Evolutionary conservation across 2,113 vertebrate genomes (phyloP), one percentile per base, ranked within the genome.

Genomic region (Otolemur garnettii): DNA sequence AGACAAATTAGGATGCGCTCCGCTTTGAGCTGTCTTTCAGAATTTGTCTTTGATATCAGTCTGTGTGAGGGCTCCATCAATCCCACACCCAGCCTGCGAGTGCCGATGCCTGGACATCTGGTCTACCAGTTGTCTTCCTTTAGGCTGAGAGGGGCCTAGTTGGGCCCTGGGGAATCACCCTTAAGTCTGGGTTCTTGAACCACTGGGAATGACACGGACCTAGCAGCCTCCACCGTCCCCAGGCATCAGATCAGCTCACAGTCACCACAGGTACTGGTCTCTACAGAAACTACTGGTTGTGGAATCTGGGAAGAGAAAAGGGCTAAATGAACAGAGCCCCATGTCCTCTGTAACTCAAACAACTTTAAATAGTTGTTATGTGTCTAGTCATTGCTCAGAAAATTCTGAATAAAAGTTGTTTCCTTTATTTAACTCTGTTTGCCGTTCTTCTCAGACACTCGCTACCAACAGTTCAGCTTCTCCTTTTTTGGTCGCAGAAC

Each of bases 31-130:
- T 77, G 35, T 64, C 74, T 94, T 90, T 95, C 50, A 93, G 94
- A 92, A 93, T 94, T 64, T 89, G 78, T 78, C 68, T 97, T 91
- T 96, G 57, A 86, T 91, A 86, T 18, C 7, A 86, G n/a, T 83
- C 60, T 33, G 22, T 18, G 0, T 9, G 38, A 78, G 19, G 66
- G 1, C 26, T 26, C n/a, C 22, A 17, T 62, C 42, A 66, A 72
- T 45, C 12, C 38, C 18, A 42, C 0, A 75, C 9, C 18, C 53
- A 92, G 33, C 2, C 17, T 57, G 24, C 4, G 8, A 26, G 59
- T 35, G 19, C 30, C 28, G 6, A 68, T 68, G 30, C 57, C 22
- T 75, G 87, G 69, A 92, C 66, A 84, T 95, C 78, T 96, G 93
- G 86, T 94, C 82, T 45, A 90, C 85, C 53, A 60, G 55, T 57